Percentiles rank a stretch among this genome's conserved stretches.
Conservation (phyloP, 2,888 invertebrate genomes). For the Heteromyza rotundicornis region DNA sequence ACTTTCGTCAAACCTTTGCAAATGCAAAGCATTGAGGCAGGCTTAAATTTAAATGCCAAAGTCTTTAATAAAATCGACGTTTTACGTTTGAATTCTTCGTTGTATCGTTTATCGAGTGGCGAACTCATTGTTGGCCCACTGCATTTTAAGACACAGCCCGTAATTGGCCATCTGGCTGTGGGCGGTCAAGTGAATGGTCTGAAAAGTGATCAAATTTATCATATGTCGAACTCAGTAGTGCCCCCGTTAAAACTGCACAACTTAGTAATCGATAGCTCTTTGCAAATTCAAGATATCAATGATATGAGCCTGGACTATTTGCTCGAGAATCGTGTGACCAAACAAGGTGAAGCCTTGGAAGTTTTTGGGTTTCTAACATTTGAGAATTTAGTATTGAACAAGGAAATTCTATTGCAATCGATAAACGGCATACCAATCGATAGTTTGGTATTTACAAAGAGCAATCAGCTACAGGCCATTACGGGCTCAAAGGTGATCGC, state of each 20-base stretch:
- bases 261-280: slow-evolving; percentile 33
- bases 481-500: slow-evolving; percentile 43
- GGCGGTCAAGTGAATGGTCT: slow-evolving; percentile 43
- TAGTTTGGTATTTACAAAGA: slow-evolving; percentile 41
- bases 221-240: slow-evolving; percentile 23
- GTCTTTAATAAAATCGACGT: slow-evolving; percentile 47
- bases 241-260: slow-evolving; percentile 38
- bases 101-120: slow-evolving; percentile 47
- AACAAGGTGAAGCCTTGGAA: slow-evolving; percentile 44
- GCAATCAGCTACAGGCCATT: slow-evolving; percentile 43
- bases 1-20: slow-evolving; percentile 32
- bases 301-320: slow-evolving; percentile 48
- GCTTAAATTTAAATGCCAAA: slow-evolving; percentile 15
- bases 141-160: slow-evolving; percentile 37
- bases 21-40: slow-evolving; percentile 28
- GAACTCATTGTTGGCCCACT: slow-evolving; percentile 40
- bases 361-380: slow-evolving; percentile 51
- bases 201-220: slow-evolving; percentile 33
- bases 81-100: slow-evolving; percentile 46
- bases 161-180: slow-evolving; percentile 34
- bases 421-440: slow-evolving; percentile 50
- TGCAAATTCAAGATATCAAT: slow-evolving; percentile 44
- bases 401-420: slow-evolving; percentile 39
- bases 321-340: slow-evolving; percentile 47
- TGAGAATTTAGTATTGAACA: slow-evolving; percentile 45